Conservation (phyloP, 2,797 vertebrate genomes). For the Discoglossus pictus region DNA sequence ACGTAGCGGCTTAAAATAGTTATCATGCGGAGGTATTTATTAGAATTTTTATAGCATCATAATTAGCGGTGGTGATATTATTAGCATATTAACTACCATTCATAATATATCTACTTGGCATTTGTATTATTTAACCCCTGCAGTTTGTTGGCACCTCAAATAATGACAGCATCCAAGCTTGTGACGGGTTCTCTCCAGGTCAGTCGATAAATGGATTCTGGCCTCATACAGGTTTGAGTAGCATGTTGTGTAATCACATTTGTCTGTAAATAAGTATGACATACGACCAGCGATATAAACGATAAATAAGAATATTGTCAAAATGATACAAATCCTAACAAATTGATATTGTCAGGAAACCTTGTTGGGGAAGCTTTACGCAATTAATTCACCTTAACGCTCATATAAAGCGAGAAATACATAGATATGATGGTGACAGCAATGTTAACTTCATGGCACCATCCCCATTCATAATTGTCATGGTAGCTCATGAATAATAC, state of each 20-base stretch:
- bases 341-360: background rate
- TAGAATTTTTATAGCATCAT: slow-evolving; percentile 70
- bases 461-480: background rate
- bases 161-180: background rate
- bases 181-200: background rate
- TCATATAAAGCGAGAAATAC: background rate
- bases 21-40: slow-evolving; percentile 75
- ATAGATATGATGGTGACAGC: background rate
- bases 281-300: background rate
- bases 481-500: slow-evolving; percentile 12
- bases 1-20: slow-evolving; percentile 73
- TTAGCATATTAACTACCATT: slow-evolving; percentile 28
- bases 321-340: background rate
- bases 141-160: background rate
- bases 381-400: slow-evolving; percentile 1
- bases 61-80: slow-evolving; percentile 45
- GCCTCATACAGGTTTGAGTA: too few species aligned
- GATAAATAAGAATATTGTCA: background rate
- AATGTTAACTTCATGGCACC: slow-evolving; percentile 3
- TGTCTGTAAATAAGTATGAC: background rate
- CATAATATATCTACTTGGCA: slow-evolving; percentile 8
- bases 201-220: too few species aligned
- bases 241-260: too few species aligned
- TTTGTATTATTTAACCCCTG: slow-evolving; percentile 10
- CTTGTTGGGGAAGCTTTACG: too few species aligned